Evolutionary conservation across 2,888 invertebrate species (phyloP).

Genomic region (Pardosa pseudoannulata): DNA sequence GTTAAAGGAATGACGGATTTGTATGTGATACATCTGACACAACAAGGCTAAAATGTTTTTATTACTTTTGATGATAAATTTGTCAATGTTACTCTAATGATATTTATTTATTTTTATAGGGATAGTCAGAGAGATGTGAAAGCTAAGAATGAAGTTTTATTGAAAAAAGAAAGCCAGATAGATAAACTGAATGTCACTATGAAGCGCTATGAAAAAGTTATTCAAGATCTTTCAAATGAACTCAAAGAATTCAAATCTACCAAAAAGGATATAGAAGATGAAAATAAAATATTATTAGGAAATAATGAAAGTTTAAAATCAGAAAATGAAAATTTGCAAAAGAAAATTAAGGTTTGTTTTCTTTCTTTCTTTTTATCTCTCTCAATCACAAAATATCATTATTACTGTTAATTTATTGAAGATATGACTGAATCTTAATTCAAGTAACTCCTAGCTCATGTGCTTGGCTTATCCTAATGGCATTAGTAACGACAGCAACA

Average conservation of each 20-base stretch:
- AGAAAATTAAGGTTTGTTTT: slow-evolving; percentile 40
- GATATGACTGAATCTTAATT: no score
- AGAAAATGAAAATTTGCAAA: slow-evolving; percentile 27
- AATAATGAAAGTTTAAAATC: slow-evolving; percentile 43
- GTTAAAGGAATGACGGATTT: no score
- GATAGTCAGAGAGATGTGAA: slow-evolving; percentile 49
- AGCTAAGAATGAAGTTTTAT: slow-evolving; percentile 23
- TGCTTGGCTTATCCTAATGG: no score
- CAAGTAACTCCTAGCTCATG: no score
- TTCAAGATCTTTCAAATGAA: slow-evolving; percentile 12
- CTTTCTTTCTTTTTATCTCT: no score
- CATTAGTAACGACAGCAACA: no score
- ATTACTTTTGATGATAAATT: no score
- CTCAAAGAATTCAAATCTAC: slow-evolving; percentile 28
- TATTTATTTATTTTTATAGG: slow-evolving; percentile 21
- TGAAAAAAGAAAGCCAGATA: slow-evolving; percentile 42
- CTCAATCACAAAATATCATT: no score
- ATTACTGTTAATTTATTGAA: no score
- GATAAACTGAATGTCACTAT: slow-evolving; percentile 36
- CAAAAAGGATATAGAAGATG: slow-evolving; percentile 40
- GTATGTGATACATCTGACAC: no score
- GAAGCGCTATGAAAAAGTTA: slow-evolving; percentile 23
- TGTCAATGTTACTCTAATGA: no score
- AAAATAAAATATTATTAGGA: slow-evolving; percentile 19
- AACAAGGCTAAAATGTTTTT: no score